Conservation (phyloP, 2,888 invertebrate genomes). For the Drosophila helvetica region DNA sequence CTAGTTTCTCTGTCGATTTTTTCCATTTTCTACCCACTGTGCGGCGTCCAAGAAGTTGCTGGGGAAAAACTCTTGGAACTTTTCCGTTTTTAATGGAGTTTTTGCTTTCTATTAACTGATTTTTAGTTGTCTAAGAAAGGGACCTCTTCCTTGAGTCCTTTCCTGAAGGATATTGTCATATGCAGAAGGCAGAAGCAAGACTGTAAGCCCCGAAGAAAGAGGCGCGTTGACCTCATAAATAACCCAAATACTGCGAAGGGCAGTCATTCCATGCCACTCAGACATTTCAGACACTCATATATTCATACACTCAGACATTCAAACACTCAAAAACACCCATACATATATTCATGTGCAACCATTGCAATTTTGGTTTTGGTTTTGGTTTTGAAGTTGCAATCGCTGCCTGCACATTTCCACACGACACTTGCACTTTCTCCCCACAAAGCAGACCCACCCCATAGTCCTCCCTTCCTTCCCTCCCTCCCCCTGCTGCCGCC, state of each 20-base stretch:
- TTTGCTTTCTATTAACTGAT: not conserved
- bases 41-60: not conserved
- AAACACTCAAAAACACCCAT: constrained; percentile 20
- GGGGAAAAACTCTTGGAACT: not conserved
- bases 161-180: constrained; percentile 3
- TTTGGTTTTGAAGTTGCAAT: constrained; percentile 65
- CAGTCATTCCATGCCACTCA: constrained; percentile 21
- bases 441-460: no score
- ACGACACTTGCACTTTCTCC: constrained; percentile 77
- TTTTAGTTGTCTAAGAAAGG: constrained; percentile 11
- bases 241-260: constrained; percentile 21
- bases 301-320: constrained; percentile 14
- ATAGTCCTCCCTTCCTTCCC: not conserved
- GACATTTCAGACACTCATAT: constrained; percentile 26
- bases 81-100: constrained; percentile 4
- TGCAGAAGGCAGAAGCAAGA: not conserved
- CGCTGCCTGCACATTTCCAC: constrained; percentile 56
- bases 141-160: not conserved
- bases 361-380: no score
- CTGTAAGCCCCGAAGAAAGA: not conserved
- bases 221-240: constrained; percentile 76
- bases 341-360: constrained; percentile 20
- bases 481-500: not conserved
- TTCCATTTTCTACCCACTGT: not conserved
- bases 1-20: not conserved